A percentile compares a stretch with the other conserved stretches of the same genome.
These are phyloP conservation scores for Thymelicus acteon DNA, from an alignment of 2,888 invertebrate species.

Conservation along the genomic window DNA sequence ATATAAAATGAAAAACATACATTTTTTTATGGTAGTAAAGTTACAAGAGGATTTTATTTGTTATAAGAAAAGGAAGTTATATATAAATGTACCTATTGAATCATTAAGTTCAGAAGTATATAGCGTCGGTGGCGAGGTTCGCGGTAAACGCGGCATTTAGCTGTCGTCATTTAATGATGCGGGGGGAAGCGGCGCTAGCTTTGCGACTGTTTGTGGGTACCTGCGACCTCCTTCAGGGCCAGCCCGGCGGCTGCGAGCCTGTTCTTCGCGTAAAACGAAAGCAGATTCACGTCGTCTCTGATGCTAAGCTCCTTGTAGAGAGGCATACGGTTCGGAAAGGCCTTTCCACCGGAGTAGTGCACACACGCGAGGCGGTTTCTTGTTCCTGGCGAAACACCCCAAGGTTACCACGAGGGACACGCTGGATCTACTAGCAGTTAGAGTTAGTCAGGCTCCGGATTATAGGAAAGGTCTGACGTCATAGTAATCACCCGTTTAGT, in stretches of 20 bases:
- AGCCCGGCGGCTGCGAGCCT: slow-evolving; percentile 87
- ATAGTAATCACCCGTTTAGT: background rate
- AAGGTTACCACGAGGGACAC: slow-evolving; percentile 71
- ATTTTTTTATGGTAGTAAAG: background rate
- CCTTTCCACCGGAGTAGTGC: slow-evolving; percentile 92
- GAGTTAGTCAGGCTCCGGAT: slow-evolving; percentile 65
- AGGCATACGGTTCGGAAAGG: slow-evolving; percentile 90
- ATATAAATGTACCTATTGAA: too few relatives aligned
- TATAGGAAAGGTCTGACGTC: slow-evolving; percentile 42
- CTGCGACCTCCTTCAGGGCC: slow-evolving; percentile 79
- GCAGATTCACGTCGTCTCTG: slow-evolving; percentile 93
- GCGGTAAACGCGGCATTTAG: slow-evolving; percentile 55
- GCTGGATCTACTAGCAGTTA: slow-evolving; percentile 52
- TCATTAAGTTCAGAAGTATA: too few relatives aligned
- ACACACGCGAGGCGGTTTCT: slow-evolving; percentile 93
- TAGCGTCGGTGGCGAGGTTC: slow-evolving; percentile 41
- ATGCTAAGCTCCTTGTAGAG: slow-evolving; percentile 90
- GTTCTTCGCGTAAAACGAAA: slow-evolving; percentile 94
- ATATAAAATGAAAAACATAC: too few relatives aligned
- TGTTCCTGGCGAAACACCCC: slow-evolving; percentile 86
- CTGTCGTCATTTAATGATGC: slow-evolving; percentile 70
- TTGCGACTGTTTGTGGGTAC: slow-evolving; percentile 69
- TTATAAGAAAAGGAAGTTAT: background rate
- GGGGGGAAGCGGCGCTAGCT: slow-evolving; percentile 75
- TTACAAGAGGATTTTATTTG: background rate